Conservation (phyloP, 2,113 vertebrate species). For the Lathamus discolor region DNA sequence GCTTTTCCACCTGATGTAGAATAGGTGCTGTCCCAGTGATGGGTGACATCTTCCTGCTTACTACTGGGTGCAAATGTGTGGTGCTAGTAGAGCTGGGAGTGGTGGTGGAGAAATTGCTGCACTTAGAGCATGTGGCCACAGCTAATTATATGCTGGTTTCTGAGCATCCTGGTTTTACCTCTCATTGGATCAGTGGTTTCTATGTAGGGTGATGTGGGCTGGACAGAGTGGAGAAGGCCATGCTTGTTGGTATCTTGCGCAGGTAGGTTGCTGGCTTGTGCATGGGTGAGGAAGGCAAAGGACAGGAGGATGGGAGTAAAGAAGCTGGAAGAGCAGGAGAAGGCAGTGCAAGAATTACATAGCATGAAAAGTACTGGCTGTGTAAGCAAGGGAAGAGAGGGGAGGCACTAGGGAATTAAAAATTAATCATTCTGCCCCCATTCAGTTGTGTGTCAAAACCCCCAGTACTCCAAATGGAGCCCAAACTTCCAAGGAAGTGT, state of each 20-base stretch:
- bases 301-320: not conserved
- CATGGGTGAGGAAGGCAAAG: not conserved
- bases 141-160: not conserved
- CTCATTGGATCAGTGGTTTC: not conserved
- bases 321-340: not conserved
- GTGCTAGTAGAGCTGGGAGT: not conserved
- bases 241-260: not conserved
- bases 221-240: not conserved
- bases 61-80: rapidly evolving
- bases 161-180: not conserved
- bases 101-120: not conserved
- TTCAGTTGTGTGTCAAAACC: not conserved
- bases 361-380: not conserved
- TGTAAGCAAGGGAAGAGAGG: not conserved
- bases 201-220: not conserved
- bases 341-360: not conserved
- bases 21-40: not conserved
- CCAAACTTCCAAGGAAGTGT: not conserved
- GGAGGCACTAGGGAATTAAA: not conserved
- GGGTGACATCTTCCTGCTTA: not conserved
- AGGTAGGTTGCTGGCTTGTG: not conserved
- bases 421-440: not conserved
- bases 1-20: not conserved
- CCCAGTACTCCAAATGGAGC: not conserved
- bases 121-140: rapidly evolving